Percentiles rank a stretch among this genome's conserved stretches.
Evolutionary conservation across 2,797 vertebrate species (phyloP).

Genomic region (Dicrostonyx torquatus): DNA sequence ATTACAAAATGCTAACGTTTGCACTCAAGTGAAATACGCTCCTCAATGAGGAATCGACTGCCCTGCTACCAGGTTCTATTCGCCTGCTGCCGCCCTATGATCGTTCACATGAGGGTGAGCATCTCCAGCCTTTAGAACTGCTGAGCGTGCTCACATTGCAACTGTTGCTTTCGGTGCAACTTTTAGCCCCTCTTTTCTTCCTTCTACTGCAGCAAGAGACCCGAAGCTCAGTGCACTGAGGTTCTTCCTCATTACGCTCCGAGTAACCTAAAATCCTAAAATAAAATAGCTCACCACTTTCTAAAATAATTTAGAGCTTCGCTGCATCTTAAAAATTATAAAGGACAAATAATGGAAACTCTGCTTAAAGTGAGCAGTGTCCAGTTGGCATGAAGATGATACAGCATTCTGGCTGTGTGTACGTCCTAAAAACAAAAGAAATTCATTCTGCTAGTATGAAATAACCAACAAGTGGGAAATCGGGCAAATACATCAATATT

Average conservation of each 20-base stretch:
- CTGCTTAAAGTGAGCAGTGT: neutral
- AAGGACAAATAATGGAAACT: neutral
- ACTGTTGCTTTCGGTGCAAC: neutral
- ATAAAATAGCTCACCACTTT: neutral
- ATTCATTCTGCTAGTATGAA: constrained; percentile 5
- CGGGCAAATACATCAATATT: neutral
- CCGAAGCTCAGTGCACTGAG: neutral
- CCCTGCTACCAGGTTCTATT: neutral
- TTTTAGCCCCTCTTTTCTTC: neutral
- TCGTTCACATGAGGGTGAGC: neutral
- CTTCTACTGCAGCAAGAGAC: neutral
- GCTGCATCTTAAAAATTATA: neutral
- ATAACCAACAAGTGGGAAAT: constrained; percentile 22
- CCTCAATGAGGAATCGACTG: neutral
- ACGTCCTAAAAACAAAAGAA: neutral
- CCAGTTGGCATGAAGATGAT: neutral
- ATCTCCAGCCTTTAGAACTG: neutral
- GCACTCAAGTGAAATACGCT: neutral
- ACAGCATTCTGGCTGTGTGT: neutral
- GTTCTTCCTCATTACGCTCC: neutral
- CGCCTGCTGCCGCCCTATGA: neutral
- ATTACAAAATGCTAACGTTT: neutral
- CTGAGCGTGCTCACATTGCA: neutral
- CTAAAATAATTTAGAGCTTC: neutral
- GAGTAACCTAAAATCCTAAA: neutral